Evolutionary conservation across 2,113 vertebrate genomes (phyloP), one percentile per base, ranked within the genome.

Genomic region (Dasyprocta punctata): DNA sequence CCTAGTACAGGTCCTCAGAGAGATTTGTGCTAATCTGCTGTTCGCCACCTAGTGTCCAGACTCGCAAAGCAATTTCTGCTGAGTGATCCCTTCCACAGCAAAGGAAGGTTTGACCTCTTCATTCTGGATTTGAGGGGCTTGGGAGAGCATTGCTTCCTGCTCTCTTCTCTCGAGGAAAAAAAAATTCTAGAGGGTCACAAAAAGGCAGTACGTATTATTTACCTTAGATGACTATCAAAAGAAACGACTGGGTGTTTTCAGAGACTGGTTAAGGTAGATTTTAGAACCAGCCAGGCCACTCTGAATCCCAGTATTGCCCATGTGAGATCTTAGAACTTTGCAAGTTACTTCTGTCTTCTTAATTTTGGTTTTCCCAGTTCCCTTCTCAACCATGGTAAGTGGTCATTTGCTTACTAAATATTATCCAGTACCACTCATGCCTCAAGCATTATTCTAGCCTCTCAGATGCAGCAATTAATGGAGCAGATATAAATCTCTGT

Each of bases 21-120:
- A 89, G 14, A 80, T 24, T 12, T 12, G 60, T 33, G 52, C 56
- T 56, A 63, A 92, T 65, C 84, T 83, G 49, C 38, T 52, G 44
- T 86, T 90, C 0, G 5, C 87, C 92, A 89, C 61, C 96, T 85
- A 86, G 89, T 63, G 95, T 95, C 60, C 67, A 58, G 26, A 58
- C 36, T 44, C 61, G 38, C 41, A 86, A 52, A 93, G 0, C 58
- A 71, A 75, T 36, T 69, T 4, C 1, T 41, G 1, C 67, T 5
- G 2, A 60, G 38, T 0, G 11, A 36, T 47, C 20, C 14, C 63
- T 85, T 65, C 38, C 8, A 58, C 19, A 73, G 47, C 67, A 30
- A 80, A 2, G 11, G 5, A 58, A 33, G 16, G 3, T 54, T 65
- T 77, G 60, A 28, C 33, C 11, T 89, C 54, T 33, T 63, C 13